These are phyloP conservation scores for Piprites chloris DNA, from an alignment of 2,113 vertebrate species.

Conservation along the genomic window DNA sequence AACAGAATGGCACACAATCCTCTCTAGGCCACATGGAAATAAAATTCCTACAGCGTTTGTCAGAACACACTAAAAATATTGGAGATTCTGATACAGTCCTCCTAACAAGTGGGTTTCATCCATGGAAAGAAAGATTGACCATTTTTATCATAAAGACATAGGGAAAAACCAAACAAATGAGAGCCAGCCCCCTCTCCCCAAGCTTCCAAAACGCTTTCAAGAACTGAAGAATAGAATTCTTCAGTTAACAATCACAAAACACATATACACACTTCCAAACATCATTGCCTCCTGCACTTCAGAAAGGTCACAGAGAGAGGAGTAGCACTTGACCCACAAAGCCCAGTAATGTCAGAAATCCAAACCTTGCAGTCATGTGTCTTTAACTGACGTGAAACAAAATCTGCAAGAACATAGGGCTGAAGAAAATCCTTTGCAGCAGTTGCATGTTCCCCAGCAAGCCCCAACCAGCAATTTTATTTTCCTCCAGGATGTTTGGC, in stretches of 20 bases:
- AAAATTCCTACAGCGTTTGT: background rate
- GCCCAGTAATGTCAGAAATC: background rate
- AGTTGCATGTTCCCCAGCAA: rapidly evolving
- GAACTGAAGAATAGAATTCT: background rate
- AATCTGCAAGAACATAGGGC: background rate
- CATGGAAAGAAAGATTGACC: background rate
- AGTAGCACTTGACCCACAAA: background rate
- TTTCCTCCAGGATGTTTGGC: background rate
- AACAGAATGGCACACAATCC: background rate
- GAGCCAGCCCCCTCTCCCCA: background rate
- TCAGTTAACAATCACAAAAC: background rate
- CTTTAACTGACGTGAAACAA: background rate
- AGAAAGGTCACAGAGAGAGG: background rate
- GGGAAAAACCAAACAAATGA: background rate
- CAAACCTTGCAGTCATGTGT: rapidly evolving
- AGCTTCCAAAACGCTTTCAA: background rate
- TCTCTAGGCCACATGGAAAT: background rate
- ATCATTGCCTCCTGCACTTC: background rate
- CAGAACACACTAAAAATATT: background rate
- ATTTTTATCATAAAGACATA: background rate
- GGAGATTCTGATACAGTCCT: background rate
- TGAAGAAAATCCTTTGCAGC: background rate
- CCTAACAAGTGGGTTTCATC: background rate
- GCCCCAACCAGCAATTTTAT: background rate
- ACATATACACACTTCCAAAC: background rate